phyloP scores from a whole-genome alignment of 2,113 vertebrate species.

The Ahaetulla prasina region DNA sequence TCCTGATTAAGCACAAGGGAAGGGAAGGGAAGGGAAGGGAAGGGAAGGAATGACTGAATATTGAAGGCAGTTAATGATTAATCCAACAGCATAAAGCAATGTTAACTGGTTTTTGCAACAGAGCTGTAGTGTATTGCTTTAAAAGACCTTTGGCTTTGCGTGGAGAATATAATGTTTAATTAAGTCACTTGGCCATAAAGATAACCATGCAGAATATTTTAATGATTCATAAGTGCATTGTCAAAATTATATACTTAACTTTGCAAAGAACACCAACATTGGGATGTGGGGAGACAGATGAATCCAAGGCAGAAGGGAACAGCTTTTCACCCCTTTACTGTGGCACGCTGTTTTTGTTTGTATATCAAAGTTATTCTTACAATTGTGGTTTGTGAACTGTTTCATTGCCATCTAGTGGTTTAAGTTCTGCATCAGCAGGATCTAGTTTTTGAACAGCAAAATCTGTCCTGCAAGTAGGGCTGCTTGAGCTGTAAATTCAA shows the following conservation, averaged over 20 bases:
- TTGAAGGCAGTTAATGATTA: not conserved
- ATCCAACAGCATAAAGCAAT: not conserved
- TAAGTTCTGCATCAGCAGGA: conserved; percentile 16
- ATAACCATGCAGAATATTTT: not conserved
- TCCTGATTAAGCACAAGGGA: not conserved
- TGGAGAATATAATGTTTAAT: not conserved
- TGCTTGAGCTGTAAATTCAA: conserved; percentile 14
- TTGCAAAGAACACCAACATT: not conserved
- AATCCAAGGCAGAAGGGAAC: not conserved
- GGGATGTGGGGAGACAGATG: not conserved
- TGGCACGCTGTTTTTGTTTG: not conserved
- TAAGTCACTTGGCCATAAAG: not conserved
- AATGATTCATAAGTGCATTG: not conserved
- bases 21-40: no score
- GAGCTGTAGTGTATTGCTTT: not conserved
- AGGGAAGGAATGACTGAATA: not conserved
- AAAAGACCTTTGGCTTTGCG: not conserved
- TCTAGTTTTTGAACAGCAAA: conserved; percentile 37
- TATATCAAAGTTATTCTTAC: not conserved
- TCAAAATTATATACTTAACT: not conserved
- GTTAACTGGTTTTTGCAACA: not conserved
- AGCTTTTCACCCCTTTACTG: not conserved
- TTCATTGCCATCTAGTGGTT: conserved; percentile 12
- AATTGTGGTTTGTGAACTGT: not conserved
- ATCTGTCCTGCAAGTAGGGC: not conserved